Conservation (phyloP, 2,888 invertebrate genomes). For the Atrina japonica region DNA sequence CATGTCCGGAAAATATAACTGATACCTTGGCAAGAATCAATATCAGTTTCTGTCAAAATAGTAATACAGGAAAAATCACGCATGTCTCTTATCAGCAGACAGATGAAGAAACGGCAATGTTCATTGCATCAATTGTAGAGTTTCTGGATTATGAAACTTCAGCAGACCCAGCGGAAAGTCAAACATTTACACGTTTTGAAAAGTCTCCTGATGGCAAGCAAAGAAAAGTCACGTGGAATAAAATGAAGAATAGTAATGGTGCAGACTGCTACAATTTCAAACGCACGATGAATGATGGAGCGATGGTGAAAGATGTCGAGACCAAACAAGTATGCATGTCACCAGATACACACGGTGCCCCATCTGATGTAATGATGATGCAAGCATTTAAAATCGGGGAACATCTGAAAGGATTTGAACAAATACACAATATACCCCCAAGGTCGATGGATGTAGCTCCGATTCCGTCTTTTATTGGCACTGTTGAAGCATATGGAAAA, state of each 20-base stretch:
- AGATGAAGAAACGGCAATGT: slow-evolving; percentile 2
- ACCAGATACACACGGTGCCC: neutral
- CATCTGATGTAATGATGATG: slow-evolving; percentile 4
- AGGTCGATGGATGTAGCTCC: neutral
- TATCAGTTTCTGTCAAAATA: slow-evolving; percentile 4
- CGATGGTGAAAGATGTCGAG: neutral
- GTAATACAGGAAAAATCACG: slow-evolving; percentile 2
- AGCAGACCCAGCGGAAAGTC: neutral
- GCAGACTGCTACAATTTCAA: slow-evolving; percentile 10
- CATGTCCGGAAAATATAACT: neutral
- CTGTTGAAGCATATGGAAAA: neutral
- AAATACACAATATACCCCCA: too few species aligned
- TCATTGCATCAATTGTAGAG: slow-evolving; percentile 3
- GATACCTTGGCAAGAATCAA: neutral
- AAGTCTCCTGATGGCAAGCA: neutral
- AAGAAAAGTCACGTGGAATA: neutral
- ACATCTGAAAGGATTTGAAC: neutral
- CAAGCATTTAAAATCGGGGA: slow-evolving; percentile 2
- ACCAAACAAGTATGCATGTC: slow-evolving; percentile 10
- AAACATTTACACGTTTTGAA: neutral
- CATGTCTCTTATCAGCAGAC: slow-evolving; percentile 3
- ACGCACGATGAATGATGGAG: neutral
- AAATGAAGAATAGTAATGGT: neutral
- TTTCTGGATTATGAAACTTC: slow-evolving; percentile 8
- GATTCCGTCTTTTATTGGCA: slow-evolving; percentile 3